phyloP scores from a whole-genome alignment of 2,888 invertebrate genomes.

The Ophion ventricosus region DNA sequence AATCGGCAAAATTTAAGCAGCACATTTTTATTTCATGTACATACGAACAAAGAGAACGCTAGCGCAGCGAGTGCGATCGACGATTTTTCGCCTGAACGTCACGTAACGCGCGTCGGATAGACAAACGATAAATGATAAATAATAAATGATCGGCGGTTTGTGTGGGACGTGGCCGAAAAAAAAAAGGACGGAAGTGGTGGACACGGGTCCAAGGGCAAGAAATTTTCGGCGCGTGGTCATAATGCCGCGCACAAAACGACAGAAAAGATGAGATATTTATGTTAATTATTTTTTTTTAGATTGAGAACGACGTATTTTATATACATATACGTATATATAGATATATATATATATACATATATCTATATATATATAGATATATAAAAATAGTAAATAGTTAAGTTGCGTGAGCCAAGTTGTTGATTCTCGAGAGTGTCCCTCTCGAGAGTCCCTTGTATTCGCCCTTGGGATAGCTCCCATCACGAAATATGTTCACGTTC shows the following conservation, averaged over 20 bases:
- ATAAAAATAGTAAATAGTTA: slow-evolving; percentile 12
- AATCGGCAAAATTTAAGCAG: background rate
- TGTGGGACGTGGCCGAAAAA: background rate
- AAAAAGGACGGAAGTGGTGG: no score
- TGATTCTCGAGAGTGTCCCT: background rate
- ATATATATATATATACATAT: slow-evolving; percentile 19
- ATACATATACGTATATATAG: slow-evolving; percentile 2
- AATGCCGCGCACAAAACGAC: background rate
- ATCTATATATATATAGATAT: slow-evolving; percentile 22
- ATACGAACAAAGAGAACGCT: background rate
- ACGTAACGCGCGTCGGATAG: background rate
- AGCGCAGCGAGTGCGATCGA: background rate
- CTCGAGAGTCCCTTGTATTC: no score
- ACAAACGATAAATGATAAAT: background rate
- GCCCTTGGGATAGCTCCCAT: no score
- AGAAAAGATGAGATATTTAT: slow-evolving; percentile 19
- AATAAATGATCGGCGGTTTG: background rate
- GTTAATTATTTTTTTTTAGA: slow-evolving; percentile 18
- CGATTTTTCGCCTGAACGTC: background rate
- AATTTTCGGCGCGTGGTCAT: background rate
- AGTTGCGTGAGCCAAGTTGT: background rate
- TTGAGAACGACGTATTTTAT: slow-evolving; percentile 22
- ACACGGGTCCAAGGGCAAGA: no score
- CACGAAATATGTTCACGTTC: no score
- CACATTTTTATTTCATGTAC: slow-evolving; percentile 16